Evolutionary conservation across 2,113 vertebrate genomes (phyloP).

Genomic region (Nesospiza acunhae): DNA sequence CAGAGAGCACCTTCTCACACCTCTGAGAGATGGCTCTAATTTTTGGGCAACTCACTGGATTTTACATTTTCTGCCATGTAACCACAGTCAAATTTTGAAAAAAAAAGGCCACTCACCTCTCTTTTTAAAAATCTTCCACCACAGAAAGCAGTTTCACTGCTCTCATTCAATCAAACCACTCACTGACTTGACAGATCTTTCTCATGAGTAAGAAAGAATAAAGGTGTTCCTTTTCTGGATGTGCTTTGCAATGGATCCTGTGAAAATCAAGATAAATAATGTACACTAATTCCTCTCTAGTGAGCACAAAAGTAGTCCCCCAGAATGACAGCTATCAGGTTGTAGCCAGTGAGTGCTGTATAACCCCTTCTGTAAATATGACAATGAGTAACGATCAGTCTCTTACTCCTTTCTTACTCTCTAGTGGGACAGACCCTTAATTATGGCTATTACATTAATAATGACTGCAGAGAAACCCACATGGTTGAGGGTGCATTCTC

Average conservation of each 20-base stretch:
- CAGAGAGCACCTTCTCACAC: neutral
- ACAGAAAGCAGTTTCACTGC: neutral
- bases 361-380: neutral
- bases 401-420: neutral
- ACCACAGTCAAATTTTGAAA: neutral
- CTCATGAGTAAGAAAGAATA: neutral
- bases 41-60: neutral
- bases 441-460: neutral
- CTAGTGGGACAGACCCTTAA: neutral
- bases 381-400: neutral
- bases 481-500: neutral
- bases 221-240: neutral
- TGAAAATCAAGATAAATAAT: constrained; percentile 4
- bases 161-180: neutral
- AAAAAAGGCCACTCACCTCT: neutral
- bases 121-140: neutral
- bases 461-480: neutral
- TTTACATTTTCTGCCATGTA: neutral
- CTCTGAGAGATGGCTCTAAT: neutral
- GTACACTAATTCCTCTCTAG: neutral
- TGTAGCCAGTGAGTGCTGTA: neutral
- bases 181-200: neutral
- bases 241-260: neutral
- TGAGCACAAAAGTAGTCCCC: neutral
- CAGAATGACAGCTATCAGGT: neutral